Conservation (phyloP, 2,888 invertebrate genomes). For the Stenodema calcarata region DNA sequence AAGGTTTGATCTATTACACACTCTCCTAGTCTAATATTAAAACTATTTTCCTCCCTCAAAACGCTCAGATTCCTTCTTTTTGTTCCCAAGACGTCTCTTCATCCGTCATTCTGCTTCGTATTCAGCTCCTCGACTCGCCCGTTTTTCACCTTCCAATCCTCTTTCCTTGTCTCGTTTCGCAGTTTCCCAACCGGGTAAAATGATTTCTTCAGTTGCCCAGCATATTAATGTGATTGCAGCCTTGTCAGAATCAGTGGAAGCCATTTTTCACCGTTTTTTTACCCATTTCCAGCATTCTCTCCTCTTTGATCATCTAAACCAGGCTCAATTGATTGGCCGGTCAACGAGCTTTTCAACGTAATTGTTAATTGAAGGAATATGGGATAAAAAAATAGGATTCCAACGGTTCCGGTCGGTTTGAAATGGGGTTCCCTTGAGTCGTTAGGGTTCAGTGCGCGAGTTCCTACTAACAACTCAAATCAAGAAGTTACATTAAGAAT, state of each 20-base stretch:
- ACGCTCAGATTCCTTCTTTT: not conserved
- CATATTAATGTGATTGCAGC: conserved; percentile 30
- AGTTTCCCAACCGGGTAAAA: conserved; percentile 12
- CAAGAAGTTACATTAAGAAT: too few relatives aligned
- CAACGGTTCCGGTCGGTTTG: not conserved
- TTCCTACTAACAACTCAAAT: too few relatives aligned
- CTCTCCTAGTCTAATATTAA: not conserved
- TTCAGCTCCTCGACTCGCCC: conserved; percentile 9
- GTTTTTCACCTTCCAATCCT: conserved; percentile 35
- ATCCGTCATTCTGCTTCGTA: conserved; percentile 8
- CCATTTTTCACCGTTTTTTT: not conserved
- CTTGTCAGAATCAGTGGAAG: not conserved
- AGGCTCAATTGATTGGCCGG: conserved; percentile 3
- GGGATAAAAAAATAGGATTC: not conserved
- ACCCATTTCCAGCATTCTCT: not conserved
- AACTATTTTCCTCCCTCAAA: not conserved
- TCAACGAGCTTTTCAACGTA: not conserved
- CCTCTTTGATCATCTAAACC: not conserved
- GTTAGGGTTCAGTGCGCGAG: not conserved
- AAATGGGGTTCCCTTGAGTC: not conserved
- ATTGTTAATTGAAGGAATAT: conserved; percentile 1
- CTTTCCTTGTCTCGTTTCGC: conserved; percentile 15
- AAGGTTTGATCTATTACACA: not conserved
- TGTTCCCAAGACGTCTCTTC: not conserved
- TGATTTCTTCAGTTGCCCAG: conserved; percentile 27